Percentiles rank a stretch among this genome's conserved stretches.
Conservation (phyloP, 2,888 invertebrate species). For the Eupsilia transversa region DNA sequence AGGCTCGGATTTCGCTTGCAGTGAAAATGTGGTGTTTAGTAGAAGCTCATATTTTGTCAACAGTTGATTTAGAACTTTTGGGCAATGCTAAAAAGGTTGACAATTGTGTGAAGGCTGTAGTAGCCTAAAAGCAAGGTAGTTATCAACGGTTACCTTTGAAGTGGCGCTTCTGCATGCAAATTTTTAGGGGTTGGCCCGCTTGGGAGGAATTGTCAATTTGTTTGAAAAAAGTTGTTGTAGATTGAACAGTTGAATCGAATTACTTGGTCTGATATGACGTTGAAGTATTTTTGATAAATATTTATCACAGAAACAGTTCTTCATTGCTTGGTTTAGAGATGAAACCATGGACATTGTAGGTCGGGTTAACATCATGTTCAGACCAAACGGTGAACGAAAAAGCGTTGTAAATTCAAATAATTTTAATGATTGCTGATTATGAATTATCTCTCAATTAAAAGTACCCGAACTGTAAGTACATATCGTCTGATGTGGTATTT, state of each 20-base stretch:
- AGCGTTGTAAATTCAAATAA: background rate
- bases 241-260: conserved; percentile 60
- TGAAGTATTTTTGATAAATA: conserved; percentile 7
- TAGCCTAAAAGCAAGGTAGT: conserved; percentile 77
- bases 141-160: conserved; percentile 88
- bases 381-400: background rate
- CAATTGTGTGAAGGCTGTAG: background rate
- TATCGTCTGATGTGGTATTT: no score
- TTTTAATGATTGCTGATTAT: background rate
- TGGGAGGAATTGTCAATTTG: conserved; percentile 82
- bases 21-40: conserved; percentile 27
- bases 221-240: conserved; percentile 66
- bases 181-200: conserved; percentile 75
- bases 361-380: no score
- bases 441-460: background rate
- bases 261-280: conserved; percentile 14
- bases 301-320: background rate
- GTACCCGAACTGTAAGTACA: background rate
- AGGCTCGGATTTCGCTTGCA: conserved; percentile 31
- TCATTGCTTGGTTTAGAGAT: background rate
- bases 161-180: conserved; percentile 91
- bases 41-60: background rate
- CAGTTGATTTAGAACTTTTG: conserved; percentile 60
- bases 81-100: rapidly evolving
- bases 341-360: background rate